Base-by-base conservation (phyloP, 2,113 vertebrate species). In the Sceloporus tristichus region DNA sequence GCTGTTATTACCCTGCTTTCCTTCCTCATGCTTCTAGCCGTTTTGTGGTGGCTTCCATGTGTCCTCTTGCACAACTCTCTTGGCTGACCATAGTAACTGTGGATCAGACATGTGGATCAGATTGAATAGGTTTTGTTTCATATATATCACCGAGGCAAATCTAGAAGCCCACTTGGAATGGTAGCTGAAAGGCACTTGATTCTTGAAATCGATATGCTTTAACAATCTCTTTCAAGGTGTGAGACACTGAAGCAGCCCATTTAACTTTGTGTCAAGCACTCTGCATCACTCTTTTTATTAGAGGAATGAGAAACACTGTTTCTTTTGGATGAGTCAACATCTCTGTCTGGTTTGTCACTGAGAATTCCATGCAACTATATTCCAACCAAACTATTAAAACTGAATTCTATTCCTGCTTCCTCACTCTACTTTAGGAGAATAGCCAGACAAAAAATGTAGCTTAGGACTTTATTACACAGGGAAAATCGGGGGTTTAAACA, bases 211-310 rank as follows among this genome's bases (percentile, higher is more conserved):
- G 88, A 42, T 0, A 0, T 48, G 86, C 42, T 48, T 87, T 87
- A 56, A 91, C 91, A 85, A 78, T 85, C 19, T 82, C 16, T 53
- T 71, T 70, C 68, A 70, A 70, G 66, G 40, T 25, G 40, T 48
- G 8, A 54, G 76, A 14, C 29, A 27, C 23, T 34, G 42, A 78
- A 78, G 34, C 23, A 54, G 27, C 54, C 74, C 34, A 54, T n/a
- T 66, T 82, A 82, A 90, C 90, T 91, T 75, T 90, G 0, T 83
- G 85, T 91, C 87, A 84, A 92, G 88, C 42, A 70, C 38, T 7
- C 77, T 74, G 75, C 21, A 34, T 21, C 65, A 88, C 66, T 74
- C 85, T 89, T 91, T 90, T 81, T 85, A 81, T 87, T 81, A 84
- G 53, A 77, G 71, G 66, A 88, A 90, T 82, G 68, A 85, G 62